Base-by-base conservation (phyloP, 1,140 invertebrate genomes). In the Drosophila novamexicana region DNA sequence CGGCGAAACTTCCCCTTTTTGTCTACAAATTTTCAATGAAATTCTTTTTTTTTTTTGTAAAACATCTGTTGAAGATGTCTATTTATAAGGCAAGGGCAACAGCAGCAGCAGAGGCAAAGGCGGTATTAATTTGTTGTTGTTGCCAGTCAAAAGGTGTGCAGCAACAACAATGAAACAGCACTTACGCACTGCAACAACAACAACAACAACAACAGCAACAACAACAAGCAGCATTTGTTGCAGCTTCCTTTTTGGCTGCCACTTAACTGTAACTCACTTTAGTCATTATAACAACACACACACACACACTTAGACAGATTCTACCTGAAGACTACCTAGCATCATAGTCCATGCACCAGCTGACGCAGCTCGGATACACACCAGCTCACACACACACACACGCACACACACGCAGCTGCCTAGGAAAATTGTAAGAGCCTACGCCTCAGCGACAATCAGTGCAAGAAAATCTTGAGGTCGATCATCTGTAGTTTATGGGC, bases 401-500 rank as follows among this genome's bases (percentile, higher is more conserved):
- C 45, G 36, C 64, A 72, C 29, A 45, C 39, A 53, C 42, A 36
- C 39, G 32, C 50, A 54, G 44, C 62, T 72, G 62, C 54, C 57
- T 57, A 78, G 82, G 81, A 75, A 81, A 59, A 75, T 62, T 74
- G 62, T 71, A 57, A 66, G 63, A 50, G 39, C 14, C 44, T 59
- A 45, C 42, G 57, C 57, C 7, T 59, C 34, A 42, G 53, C 63
- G 73, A 79, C 79, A 86, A 82, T 88, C 83, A 74, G 83, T 70
- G 67, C 79, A 66, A 66, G 71, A 83, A 82, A 74, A 86, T 89
- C 83, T 89, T 88, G 88, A 88, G 83, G 83, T 88, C 84, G 83
- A 88, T 88, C 83, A 89, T 86, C 88, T 84, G 83, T 86, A 88
- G 83, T 86, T 86, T 86, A 86, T 86, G 83, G 76, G 83, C 83